phyloP scores from a whole-genome alignment of 2,113 vertebrate genomes.

The Dicaeum eximium region DNA sequence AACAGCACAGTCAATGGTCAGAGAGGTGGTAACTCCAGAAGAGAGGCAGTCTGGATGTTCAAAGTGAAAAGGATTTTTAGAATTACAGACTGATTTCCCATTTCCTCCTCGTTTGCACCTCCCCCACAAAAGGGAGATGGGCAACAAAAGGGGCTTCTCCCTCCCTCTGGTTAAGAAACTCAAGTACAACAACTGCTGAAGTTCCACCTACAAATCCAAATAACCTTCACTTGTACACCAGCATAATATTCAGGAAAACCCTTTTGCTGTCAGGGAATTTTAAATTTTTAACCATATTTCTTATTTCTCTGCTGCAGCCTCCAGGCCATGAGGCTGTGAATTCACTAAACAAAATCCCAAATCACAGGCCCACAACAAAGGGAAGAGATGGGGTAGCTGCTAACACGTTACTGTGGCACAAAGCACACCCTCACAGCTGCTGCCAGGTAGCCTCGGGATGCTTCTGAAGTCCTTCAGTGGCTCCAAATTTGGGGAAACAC shows the following conservation, averaged over 20 bases:
- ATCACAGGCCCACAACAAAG: neutral
- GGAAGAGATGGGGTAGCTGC: neutral
- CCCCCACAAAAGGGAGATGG: neutral
- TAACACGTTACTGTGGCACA: fast-evolving
- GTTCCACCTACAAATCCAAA: neutral
- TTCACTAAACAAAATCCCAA: neutral
- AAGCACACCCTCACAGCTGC: fast-evolving
- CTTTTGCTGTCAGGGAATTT: neutral
- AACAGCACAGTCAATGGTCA: neutral
- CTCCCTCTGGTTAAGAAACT: neutral
- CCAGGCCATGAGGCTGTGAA: neutral
- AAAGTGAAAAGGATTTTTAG: neutral
- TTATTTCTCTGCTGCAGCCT: neutral
- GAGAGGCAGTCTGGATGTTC: neutral
- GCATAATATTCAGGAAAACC: neutral
- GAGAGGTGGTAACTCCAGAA: neutral
- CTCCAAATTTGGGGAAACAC: neutral
- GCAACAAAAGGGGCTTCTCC: neutral
- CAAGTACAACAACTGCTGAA: neutral
- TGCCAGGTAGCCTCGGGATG: neutral
- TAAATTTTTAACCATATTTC: neutral
- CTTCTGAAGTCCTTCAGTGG: neutral
- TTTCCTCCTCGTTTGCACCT: neutral
- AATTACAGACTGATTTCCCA: neutral
- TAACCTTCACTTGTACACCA: neutral